Percentiles rank a stretch among this genome's conserved stretches.
phyloP scores from a whole-genome alignment of 2,797 vertebrate species.

The Notolepis coatsorum region DNA sequence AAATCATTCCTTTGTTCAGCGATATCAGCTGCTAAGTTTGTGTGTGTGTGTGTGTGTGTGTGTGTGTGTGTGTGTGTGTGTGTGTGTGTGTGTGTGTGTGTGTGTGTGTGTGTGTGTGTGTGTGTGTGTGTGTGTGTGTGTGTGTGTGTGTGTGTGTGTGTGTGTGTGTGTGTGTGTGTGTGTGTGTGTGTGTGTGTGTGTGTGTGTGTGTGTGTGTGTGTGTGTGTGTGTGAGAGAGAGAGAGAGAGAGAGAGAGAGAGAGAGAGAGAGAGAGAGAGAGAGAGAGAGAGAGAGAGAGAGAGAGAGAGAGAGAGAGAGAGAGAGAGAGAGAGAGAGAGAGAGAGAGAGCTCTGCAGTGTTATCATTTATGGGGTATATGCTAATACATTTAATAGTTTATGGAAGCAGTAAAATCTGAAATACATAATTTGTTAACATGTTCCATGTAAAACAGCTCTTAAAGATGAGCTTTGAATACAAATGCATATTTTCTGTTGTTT shows the following conservation, averaged over 20 bases:
- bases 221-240: no score
- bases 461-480: conserved; percentile 82
- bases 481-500: conserved; percentile 63
- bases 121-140: no score
- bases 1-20: conserved; percentile 77
- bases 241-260: neutral
- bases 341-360: conserved; percentile 48
- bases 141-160: no score
- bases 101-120: no score
- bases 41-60: no score
- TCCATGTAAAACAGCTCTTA: conserved; percentile 79
- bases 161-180: no score
- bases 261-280: conserved; percentile 22
- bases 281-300: neutral
- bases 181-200: no score
- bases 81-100: no score
- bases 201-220: no score
- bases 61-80: no score
- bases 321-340: conserved; percentile 12
- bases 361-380: conserved; percentile 79
- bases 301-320: conserved; percentile 8
- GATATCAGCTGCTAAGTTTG: conserved; percentile 48
- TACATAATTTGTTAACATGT: conserved; percentile 82
- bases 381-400: conserved; percentile 86
- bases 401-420: conserved; percentile 83